Base-by-base conservation (phyloP, 2,797 vertebrate genomes). In the Girardinus metallicus region DNA sequence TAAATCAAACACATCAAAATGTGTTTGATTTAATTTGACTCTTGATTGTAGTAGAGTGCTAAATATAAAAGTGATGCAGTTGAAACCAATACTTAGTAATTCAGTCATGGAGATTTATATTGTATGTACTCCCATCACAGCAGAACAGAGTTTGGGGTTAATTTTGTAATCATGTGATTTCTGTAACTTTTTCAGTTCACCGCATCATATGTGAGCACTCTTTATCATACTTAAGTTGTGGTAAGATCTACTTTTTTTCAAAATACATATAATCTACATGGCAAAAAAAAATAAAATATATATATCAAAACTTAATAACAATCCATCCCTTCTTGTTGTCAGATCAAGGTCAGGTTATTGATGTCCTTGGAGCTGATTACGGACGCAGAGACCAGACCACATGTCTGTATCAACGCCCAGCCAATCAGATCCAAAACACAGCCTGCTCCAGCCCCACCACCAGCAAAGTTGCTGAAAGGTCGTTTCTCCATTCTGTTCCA, bases 311-410 rank as follows among this genome's bases (percentile, higher is more conserved):
- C 9, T 43, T 43, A 43, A 43, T 13, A 53, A 55, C 3, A 55
- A 55, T 57, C 26, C 53, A 57, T 31, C 5, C 18, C 21, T 9
- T 10, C 55, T 4, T 44, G 26, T 46, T 4, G 5, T 11, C 64
- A 93, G 92, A 43, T 72, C 0, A 0, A 0, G 87, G 85, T 0
- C 79, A 80, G 74, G 11, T 87, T 3, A 88, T 93, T 34, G 16
- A 6, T 11, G 66, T 93, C 39, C 51, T 62, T 0, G 79, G 83
- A 0, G 91, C 88, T 1, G 9, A 87, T 68, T 93, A 88, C n/a
- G 91, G 92, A 44, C 89, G 89, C n/a, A n/a, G 3, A 4, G 88
- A 92, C 80, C 12, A 0, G 26, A 80, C 76, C 80, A 89, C 84
- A 3, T 93, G 91, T 49, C 1, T 11, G 21, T 74, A 49, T 11